These are phyloP conservation scores for Phenacoccus solenopsis DNA, from an alignment of 1,140 invertebrate species.

Conservation along the genomic window DNA sequence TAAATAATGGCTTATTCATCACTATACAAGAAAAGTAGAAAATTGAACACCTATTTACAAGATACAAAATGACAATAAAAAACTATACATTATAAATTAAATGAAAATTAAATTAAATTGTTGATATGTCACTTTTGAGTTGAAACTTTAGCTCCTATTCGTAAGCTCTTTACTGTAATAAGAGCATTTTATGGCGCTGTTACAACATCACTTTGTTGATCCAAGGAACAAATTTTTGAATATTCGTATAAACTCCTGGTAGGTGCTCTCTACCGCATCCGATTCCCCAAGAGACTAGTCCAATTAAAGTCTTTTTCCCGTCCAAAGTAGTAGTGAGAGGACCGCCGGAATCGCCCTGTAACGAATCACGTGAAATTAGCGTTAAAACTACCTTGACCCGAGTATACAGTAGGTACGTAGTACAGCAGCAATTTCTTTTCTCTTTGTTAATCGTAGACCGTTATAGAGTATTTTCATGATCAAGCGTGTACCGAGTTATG, in stretches of 20 bases:
- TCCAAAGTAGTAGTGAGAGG: constrained; percentile 68
- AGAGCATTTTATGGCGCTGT: background rate
- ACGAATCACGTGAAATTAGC: constrained; percentile 20
- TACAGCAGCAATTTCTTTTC: background rate
- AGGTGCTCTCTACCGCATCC: constrained; percentile 77
- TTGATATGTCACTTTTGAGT: background rate
- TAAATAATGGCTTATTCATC: constrained; percentile 16
- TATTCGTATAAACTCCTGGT: constrained; percentile 82
- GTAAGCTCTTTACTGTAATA: background rate
- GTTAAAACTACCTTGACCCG: background rate
- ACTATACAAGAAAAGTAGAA: background rate
- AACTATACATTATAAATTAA: constrained; percentile 8
- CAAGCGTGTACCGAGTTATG: background rate
- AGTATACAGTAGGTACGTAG: background rate
- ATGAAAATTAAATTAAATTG: background rate
- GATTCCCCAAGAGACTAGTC: constrained; percentile 82
- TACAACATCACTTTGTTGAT: constrained; percentile 60
- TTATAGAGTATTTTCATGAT: too few relatives aligned
- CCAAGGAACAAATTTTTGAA: constrained; percentile 85
- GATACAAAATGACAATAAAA: background rate
- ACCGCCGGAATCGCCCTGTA: constrained; percentile 66
- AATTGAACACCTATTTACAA: background rate
- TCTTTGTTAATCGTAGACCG: background rate
- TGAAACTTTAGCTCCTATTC: background rate
- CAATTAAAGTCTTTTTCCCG: constrained; percentile 68